Evolutionary conservation across 2,797 vertebrate species (phyloP).

Genomic region (Spinus pinus): DNA sequence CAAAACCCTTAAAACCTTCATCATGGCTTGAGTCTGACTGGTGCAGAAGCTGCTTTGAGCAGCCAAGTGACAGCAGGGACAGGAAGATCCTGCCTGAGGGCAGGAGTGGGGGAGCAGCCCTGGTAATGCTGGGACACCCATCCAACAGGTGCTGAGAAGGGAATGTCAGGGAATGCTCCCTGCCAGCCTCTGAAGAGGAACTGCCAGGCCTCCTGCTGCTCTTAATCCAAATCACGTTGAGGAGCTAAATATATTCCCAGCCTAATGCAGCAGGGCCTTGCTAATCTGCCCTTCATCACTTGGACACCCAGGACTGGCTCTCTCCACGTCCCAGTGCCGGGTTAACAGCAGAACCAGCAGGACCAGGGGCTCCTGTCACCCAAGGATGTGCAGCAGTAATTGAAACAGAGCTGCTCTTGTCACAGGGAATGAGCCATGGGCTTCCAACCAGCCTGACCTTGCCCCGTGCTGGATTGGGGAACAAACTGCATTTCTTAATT

Average conservation of each 20-base stretch:
- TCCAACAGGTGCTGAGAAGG: constrained; percentile 14
- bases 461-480: not conserved
- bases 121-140: accelerated
- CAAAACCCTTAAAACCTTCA: not conserved
- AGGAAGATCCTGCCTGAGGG: not conserved
- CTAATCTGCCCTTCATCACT: constrained; percentile 28
- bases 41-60: not conserved
- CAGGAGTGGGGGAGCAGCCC: not conserved
- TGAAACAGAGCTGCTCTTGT: constrained; percentile 18
- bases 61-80: not conserved
- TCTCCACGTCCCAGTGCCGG: not conserved
- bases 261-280: constrained; percentile 11
- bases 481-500: not conserved
- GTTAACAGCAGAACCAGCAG: not conserved
- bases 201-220: constrained; percentile 38
- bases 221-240: constrained; percentile 24
- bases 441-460: constrained; percentile 11
- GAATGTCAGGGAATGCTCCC: not conserved
- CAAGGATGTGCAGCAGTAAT: not conserved
- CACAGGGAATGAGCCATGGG: not conserved
- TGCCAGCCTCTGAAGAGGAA: not conserved
- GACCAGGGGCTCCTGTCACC: not conserved
- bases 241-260: constrained; percentile 40
- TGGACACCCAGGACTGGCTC: not conserved
- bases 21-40: not conserved